Conservation (phyloP, 2,797 vertebrate species). For the Acestrorhynchus altus region DNA sequence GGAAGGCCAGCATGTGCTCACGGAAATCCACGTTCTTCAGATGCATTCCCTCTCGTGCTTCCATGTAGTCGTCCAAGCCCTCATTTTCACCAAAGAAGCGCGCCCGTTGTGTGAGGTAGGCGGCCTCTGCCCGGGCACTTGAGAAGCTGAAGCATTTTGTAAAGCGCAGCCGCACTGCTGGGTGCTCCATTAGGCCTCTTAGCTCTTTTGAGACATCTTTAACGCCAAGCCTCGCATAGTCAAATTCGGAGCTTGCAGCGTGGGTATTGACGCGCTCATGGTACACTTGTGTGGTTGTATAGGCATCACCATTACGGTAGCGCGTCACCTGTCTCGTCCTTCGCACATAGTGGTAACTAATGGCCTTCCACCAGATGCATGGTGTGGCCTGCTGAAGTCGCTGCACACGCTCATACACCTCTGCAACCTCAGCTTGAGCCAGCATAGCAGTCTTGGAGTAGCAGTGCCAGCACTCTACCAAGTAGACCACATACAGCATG, state of each 20-base stretch:
- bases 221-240: constrained; percentile 82
- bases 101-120: constrained; percentile 89
- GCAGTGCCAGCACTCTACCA: constrained; percentile 94
- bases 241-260: constrained; percentile 82
- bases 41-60: constrained; percentile 92
- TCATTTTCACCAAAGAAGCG: constrained; percentile 91
- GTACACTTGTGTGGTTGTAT: constrained; percentile 89
- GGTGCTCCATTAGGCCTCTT: constrained; percentile 75
- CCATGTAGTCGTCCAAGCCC: constrained; percentile 92
- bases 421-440: constrained; percentile 79
- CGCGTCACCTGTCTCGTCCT: constrained; percentile 89
- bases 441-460: constrained; percentile 83
- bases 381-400: constrained; percentile 88
- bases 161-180: constrained; percentile 80
- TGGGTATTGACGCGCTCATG: constrained; percentile 84
- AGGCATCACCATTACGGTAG: constrained; percentile 91
- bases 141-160: constrained; percentile 83
- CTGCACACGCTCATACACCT: constrained; percentile 87
- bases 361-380: constrained; percentile 85
- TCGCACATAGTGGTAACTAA: constrained; percentile 85
- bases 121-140: constrained; percentile 83
- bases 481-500: constrained; percentile 92
- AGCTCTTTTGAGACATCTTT: constrained; percentile 83
- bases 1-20: constrained; percentile 89
- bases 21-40: constrained; percentile 92